These are phyloP conservation scores for Merodon equestris DNA, from an alignment of 2,888 invertebrate genomes.

Conservation along the genomic window DNA sequence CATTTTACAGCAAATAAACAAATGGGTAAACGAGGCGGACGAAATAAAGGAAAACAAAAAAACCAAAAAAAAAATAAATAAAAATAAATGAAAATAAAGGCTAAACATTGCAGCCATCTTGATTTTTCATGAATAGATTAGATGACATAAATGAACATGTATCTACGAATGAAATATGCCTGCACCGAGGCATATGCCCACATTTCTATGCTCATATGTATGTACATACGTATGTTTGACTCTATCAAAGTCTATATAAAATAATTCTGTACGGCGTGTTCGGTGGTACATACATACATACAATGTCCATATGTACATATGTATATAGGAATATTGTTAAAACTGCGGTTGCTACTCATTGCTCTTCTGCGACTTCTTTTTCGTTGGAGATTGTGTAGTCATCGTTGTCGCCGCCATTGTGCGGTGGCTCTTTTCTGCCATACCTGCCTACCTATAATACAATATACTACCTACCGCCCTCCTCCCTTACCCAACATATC, in stretches of 20 bases:
- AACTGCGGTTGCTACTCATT: slow-evolving; percentile 39
- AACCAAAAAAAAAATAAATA: slow-evolving; percentile 3
- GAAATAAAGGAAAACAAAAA: slow-evolving; percentile 6
- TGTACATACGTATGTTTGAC: slow-evolving; percentile 8
- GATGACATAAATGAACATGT: slow-evolving; percentile 58
- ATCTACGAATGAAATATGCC: slow-evolving; percentile 19
- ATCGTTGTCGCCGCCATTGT: slow-evolving; percentile 55
- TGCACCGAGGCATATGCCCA: slow-evolving; percentile 16
- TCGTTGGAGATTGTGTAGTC: slow-evolving; percentile 53
- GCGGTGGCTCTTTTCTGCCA: slow-evolving; percentile 15
- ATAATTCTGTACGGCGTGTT: slow-evolving; percentile 4
- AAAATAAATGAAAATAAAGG: slow-evolving; percentile 27
- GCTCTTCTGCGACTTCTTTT: slow-evolving; percentile 57
- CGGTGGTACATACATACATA: slow-evolving; percentile 6
- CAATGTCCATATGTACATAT: neutral
- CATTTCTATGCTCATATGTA: neutral
- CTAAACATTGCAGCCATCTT: slow-evolving; percentile 58
- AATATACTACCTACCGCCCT: slow-evolving; percentile 18
- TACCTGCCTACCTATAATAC: neutral
- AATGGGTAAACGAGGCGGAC: slow-evolving; percentile 6
- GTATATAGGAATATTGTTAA: too few relatives aligned
- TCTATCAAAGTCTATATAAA: slow-evolving; percentile 11
- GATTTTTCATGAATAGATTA: slow-evolving; percentile 61
- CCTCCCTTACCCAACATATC: too few relatives aligned
- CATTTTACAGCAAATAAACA: slow-evolving; percentile 11